phyloP scores from a whole-genome alignment of 23 tunicate genomes.

The Diplosoma virens region DNA sequence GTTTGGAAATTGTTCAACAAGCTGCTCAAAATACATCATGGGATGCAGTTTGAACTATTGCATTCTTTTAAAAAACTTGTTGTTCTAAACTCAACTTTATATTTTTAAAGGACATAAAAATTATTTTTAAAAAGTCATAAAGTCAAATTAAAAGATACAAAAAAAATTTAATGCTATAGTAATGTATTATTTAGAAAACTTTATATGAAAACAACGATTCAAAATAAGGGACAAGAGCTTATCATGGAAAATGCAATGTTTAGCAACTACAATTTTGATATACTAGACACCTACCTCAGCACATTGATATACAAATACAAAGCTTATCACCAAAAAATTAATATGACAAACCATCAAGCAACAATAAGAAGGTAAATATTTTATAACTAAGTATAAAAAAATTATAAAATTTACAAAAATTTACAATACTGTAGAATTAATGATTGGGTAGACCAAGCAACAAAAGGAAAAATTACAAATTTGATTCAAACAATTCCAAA shows the following conservation, averaged over 20 bases:
- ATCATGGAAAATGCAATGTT: slow-evolving; percentile 46
- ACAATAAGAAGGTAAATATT: slow-evolving; percentile 28
- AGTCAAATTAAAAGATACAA: too few relatives aligned
- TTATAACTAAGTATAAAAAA: background rate
- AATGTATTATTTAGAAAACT: background rate
- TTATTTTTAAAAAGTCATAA: too few relatives aligned
- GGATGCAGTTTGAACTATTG: too few relatives aligned
- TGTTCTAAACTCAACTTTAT: too few relatives aligned
- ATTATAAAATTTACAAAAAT: background rate
- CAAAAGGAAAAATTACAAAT: slow-evolving; percentile 45
- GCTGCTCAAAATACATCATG: too few relatives aligned
- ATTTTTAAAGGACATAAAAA: too few relatives aligned
- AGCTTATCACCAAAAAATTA: background rate
- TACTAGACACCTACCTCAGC: background rate
- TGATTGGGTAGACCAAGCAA: slow-evolving; percentile 52
- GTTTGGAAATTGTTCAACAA: too few relatives aligned
- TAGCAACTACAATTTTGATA: background rate
- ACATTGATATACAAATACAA: slow-evolving; percentile 8
- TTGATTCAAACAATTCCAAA: slow-evolving; percentile 31
- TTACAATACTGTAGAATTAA: slow-evolving; percentile 40
- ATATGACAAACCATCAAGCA: background rate
- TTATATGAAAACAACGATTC: background rate
- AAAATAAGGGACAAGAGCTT: background rate
- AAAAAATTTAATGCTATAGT: too few relatives aligned
- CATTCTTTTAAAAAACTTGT: too few relatives aligned